phyloP scores from a whole-genome alignment of 2,888 invertebrate genomes.

The Melitaea athalia region DNA sequence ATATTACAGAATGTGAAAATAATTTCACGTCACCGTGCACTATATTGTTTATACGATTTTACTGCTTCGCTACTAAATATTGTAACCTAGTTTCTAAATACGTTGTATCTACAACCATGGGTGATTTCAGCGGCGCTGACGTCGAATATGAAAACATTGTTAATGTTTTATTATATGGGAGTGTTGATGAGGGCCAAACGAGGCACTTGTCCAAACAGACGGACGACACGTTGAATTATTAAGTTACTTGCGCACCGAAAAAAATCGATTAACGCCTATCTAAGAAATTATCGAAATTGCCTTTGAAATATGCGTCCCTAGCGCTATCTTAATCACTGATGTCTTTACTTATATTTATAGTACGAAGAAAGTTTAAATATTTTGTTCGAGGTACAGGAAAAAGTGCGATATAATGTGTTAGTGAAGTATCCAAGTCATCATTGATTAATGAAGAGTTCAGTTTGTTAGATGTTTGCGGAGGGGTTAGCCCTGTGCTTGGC shows the following conservation, averaged over 20 bases:
- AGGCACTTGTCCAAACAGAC: slow-evolving; percentile 78
- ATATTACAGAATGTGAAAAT: slow-evolving; percentile 15
- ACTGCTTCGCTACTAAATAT: slow-evolving; percentile 54
- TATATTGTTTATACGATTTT: slow-evolving; percentile 50
- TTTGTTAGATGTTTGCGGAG: slow-evolving; percentile 54
- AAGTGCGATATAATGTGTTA: slow-evolving; percentile 41
- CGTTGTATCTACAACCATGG: slow-evolving; percentile 55
- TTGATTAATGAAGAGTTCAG: slow-evolving; percentile 67
- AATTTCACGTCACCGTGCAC: slow-evolving; percentile 23
- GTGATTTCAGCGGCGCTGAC: slow-evolving; percentile 57
- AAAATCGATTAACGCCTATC: slow-evolving; percentile 80
- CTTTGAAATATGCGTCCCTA: slow-evolving; percentile 16
- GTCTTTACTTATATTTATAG: background rate
- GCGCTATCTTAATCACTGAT: background rate
- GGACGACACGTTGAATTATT: slow-evolving; percentile 74
- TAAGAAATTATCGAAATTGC: slow-evolving; percentile 46
- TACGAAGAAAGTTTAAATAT: too few species aligned
- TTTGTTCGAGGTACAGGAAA: slow-evolving; percentile 15
- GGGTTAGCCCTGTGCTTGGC: slow-evolving; percentile 61
- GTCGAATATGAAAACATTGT: slow-evolving; percentile 80
- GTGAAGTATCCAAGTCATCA: slow-evolving; percentile 55
- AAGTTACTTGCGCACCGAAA: slow-evolving; percentile 60
- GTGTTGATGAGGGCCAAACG: slow-evolving; percentile 76
- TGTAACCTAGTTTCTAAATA: slow-evolving; percentile 71
- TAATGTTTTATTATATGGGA: slow-evolving; percentile 77